Evolutionary conservation across 2,113 vertebrate genomes (phyloP).

Genomic region (Otus sunia): DNA sequence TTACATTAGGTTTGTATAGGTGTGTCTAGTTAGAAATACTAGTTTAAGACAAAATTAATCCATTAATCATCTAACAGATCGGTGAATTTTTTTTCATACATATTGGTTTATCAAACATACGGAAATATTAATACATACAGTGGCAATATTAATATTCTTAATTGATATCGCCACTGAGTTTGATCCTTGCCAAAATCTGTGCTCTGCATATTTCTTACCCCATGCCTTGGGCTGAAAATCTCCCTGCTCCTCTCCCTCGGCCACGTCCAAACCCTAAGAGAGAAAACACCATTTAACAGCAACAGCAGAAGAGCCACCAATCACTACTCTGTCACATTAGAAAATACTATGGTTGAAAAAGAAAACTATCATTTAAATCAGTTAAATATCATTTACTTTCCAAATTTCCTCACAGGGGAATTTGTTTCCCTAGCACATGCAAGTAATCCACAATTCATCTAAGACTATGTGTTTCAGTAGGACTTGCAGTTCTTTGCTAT

Average conservation of each 20-base stretch:
- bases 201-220: slow-evolving; percentile 81
- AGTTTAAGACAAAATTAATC: background rate
- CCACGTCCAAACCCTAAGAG: slow-evolving; percentile 84
- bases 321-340: background rate
- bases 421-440: no score
- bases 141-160: background rate
- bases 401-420: background rate
- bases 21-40: background rate
- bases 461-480: rapidly evolving
- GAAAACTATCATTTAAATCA: background rate
- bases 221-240: slow-evolving; percentile 93
- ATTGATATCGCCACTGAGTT: background rate
- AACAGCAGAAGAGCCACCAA: background rate
- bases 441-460: background rate
- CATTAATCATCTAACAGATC: background rate
- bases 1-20: background rate
- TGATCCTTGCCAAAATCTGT: slow-evolving; percentile 6
- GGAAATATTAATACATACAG: background rate
- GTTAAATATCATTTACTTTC: background rate
- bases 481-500: background rate
- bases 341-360: background rate
- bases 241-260: slow-evolving; percentile 87
- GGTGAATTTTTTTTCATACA: background rate
- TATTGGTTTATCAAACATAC: background rate
- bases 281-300: slow-evolving; percentile 64